Percentiles rank a stretch among this genome's conserved stretches.
These are phyloP conservation scores for Apolygus lucorum DNA, from an alignment of 1,140 invertebrate species.

Conservation along the genomic window DNA sequence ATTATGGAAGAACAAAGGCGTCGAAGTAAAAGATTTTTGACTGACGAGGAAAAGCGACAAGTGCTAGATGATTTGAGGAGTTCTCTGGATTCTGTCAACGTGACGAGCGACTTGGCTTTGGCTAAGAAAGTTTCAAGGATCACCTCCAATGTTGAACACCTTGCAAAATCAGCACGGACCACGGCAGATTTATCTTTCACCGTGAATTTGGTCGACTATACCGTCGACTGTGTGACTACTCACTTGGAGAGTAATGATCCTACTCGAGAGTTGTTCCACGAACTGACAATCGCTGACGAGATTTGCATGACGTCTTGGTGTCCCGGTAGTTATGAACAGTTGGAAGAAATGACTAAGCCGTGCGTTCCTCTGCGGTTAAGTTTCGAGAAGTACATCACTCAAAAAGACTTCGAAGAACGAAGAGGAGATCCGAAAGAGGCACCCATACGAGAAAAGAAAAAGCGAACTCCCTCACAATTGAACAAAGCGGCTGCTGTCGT, in stretches of 20 bases:
- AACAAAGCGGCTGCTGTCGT: not conserved
- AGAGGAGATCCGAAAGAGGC: not conserved
- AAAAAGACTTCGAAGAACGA: not conserved
- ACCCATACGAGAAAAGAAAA: not conserved
- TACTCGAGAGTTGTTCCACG: not conserved
- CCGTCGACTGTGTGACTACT: not conserved
- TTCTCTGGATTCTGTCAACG: not conserved
- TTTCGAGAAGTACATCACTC: not conserved
- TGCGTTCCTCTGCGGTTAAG: not conserved
- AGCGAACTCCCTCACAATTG: not conserved
- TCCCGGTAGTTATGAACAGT: not conserved
- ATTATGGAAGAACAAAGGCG: too few species aligned
- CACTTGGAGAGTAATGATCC: not conserved
- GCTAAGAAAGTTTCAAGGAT: not conserved
- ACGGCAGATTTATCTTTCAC: not conserved
- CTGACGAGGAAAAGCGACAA: not conserved
- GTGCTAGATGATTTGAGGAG: not conserved
- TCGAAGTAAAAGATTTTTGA: too few species aligned
- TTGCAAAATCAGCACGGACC: not conserved
- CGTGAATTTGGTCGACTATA: not conserved
- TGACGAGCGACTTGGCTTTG: not conserved
- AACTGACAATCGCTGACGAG: not conserved
- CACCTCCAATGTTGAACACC: not conserved
- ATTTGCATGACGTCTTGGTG: not conserved
- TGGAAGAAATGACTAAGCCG: not conserved